phyloP scores from a whole-genome alignment of 92 coral and sea anemone species.

The Bergia sp. region DNA sequence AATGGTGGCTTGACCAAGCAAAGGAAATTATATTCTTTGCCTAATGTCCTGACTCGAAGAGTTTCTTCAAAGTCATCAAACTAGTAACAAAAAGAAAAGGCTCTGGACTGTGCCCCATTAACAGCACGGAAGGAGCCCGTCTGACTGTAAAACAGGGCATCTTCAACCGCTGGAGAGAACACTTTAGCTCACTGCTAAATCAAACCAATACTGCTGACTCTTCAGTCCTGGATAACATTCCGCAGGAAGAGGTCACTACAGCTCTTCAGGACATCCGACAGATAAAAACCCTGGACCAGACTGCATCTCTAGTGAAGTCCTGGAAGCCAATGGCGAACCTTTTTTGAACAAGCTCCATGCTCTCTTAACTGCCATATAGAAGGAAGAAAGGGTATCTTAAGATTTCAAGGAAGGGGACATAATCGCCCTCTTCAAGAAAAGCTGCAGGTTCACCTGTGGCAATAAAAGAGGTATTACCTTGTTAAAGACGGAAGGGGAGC shows the following conservation, averaged over 20 bases:
- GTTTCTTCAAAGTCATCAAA: too few relatives aligned
- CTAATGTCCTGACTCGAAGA: too few relatives aligned
- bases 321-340: neutral
- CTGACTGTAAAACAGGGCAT: too few relatives aligned
- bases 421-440: neutral
- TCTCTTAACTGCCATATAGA: neutral
- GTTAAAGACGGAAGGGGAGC: neutral
- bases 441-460: neutral
- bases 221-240: conserved; percentile 18
- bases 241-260: conserved; percentile 11
- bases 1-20: too few relatives aligned
- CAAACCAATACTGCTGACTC: neutral
- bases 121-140: too few relatives aligned
- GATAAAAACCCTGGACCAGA: conserved; percentile 35
- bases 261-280: neutral
- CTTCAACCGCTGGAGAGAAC: neutral
- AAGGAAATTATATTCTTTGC: too few relatives aligned
- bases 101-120: too few relatives aligned
- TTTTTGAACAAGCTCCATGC: neutral
- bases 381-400: neutral
- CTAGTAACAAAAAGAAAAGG: too few relatives aligned
- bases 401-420: neutral
- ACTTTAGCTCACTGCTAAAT: conserved; percentile 15
- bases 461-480: neutral
- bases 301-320: conserved; percentile 28